Evolutionary conservation across 2,113 vertebrate genomes (phyloP).

Genomic region (Petaurus breviceps): DNA sequence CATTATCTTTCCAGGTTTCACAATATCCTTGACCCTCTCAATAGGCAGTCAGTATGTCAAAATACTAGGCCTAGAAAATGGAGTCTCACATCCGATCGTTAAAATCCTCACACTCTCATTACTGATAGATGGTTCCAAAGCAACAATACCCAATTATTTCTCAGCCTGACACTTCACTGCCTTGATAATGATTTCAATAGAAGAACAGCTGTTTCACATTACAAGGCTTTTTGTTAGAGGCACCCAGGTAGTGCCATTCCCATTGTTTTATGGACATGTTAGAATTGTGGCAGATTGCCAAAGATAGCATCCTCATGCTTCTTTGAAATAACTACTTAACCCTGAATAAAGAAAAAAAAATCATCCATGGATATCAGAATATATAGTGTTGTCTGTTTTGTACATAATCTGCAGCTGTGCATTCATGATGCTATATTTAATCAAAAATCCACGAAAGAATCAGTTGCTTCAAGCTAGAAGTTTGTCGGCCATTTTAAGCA

Average conservation of each 20-base stretch:
- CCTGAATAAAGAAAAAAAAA: slow-evolving; percentile 61
- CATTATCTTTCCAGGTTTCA: neutral
- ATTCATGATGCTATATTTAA: slow-evolving; percentile 75
- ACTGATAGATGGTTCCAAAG: slow-evolving; percentile 19
- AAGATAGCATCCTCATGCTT: slow-evolving; percentile 52
- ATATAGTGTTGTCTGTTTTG: slow-evolving; percentile 63
- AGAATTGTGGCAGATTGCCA: slow-evolving; percentile 59
- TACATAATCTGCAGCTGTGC: slow-evolving; percentile 76
- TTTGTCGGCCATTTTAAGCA: slow-evolving; percentile 54
- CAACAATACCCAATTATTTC: neutral
- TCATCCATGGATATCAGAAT: slow-evolving; percentile 60
- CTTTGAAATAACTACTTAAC: slow-evolving; percentile 66
- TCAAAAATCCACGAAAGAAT: slow-evolving; percentile 69
- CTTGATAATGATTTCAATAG: slow-evolving; percentile 16
- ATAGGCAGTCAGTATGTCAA: neutral
- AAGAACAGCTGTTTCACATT: slow-evolving; percentile 51
- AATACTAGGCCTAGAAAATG: neutral
- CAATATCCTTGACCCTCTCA: neutral
- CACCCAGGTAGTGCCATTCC: slow-evolving; percentile 64
- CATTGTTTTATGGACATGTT: slow-evolving; percentile 66
- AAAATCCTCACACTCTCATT: neutral
- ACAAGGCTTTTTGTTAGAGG: slow-evolving; percentile 15
- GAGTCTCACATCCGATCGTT: neutral
- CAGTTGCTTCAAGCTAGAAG: slow-evolving; percentile 29
- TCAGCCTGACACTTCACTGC: slow-evolving; percentile 18